A percentile compares a stretch with the other conserved stretches of the same genome.
Conservation (phyloP, 2,888 invertebrate genomes). For the Lasius fuliginosus region DNA sequence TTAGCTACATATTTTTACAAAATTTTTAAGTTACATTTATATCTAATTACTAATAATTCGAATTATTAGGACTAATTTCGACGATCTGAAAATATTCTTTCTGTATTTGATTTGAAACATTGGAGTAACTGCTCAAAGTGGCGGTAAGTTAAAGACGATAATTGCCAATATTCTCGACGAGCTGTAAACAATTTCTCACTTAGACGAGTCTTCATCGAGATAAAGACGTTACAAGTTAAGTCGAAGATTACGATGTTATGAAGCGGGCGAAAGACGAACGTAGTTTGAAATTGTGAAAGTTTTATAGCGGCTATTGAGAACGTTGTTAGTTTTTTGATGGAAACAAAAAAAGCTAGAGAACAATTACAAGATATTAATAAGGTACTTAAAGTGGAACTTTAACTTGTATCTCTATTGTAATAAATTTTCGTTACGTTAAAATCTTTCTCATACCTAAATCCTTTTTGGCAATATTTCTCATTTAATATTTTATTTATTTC, state of each 20-base stretch:
- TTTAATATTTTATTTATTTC: background rate
- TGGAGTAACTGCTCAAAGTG: background rate
- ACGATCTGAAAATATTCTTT: background rate
- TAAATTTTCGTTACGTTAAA: background rate
- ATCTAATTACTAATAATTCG: background rate
- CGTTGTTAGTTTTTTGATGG: background rate
- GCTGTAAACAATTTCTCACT: slow-evolving; percentile 14
- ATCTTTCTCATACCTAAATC: too few species aligned
- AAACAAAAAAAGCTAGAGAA: background rate
- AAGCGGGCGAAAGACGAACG: slow-evolving; percentile 5
- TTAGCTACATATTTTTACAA: background rate
- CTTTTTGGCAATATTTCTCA: too few species aligned
- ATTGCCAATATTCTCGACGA: background rate
- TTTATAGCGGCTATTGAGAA: slow-evolving; percentile 12
- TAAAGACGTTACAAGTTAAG: slow-evolving; percentile 15
- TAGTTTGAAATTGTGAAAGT: slow-evolving; percentile 41
- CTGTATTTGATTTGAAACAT: background rate
- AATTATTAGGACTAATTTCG: background rate
- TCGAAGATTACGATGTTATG: background rate
- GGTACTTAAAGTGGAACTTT: background rate
- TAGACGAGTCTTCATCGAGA: background rate
- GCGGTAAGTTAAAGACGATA: background rate
- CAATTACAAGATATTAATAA: slow-evolving; percentile 3
- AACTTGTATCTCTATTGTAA: background rate
- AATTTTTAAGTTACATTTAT: background rate